phyloP scores from a whole-genome alignment of 2,888 invertebrate genomes.

The Boloria euphrosyne region DNA sequence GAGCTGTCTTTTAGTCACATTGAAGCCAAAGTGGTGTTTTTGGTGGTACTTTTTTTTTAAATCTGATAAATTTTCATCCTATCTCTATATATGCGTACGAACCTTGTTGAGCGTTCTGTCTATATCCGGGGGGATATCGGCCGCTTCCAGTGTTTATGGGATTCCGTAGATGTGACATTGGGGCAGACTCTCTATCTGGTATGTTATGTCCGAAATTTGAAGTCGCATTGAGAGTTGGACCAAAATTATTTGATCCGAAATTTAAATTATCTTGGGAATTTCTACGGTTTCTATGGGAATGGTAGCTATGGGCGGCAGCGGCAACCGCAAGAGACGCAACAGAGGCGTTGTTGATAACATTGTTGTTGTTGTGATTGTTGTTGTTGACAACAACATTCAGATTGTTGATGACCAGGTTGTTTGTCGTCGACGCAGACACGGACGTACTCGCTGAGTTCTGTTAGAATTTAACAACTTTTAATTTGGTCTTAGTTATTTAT shows the following conservation, averaged over 20 bases:
- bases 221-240: constrained; percentile 74
- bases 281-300: constrained; percentile 73
- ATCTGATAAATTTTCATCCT: constrained; percentile 56
- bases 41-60: constrained; percentile 58
- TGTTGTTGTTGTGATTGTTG: constrained; percentile 80
- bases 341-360: constrained; percentile 78
- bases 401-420: constrained; percentile 79
- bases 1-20: constrained; percentile 78
- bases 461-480: constrained; percentile 36
- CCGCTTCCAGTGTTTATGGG: constrained; percentile 74
- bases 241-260: constrained; percentile 68
- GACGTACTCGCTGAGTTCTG: constrained; percentile 77
- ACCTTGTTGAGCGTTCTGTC: constrained; percentile 79
- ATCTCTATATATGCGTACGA: constrained; percentile 69
- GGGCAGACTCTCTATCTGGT: constrained; percentile 71
- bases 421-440: constrained; percentile 77
- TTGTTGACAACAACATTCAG: constrained; percentile 79
- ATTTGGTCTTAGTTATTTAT: not conserved
- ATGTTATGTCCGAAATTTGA: constrained; percentile 70
- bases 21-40: constrained; percentile 69
- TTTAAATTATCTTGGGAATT: constrained; percentile 76
- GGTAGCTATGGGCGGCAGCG: constrained; percentile 77
- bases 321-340: constrained; percentile 77
- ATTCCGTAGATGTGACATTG: constrained; percentile 76
- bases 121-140: constrained; percentile 73